Evolutionary conservation across 1,140 invertebrate genomes (phyloP).

Genomic region (Vanessa tameamea): DNA sequence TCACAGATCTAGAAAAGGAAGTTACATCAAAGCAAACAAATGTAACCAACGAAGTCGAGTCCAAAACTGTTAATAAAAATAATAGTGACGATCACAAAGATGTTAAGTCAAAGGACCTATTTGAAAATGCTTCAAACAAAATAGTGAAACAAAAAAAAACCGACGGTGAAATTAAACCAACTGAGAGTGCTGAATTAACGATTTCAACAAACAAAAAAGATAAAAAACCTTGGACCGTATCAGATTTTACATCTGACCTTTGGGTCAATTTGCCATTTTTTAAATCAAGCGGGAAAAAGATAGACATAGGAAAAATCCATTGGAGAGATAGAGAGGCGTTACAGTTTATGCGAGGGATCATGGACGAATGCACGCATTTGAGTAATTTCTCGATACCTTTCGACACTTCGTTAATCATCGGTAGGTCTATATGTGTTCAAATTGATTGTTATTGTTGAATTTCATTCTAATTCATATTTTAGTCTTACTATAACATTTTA

Average conservation of each 20-base stretch:
- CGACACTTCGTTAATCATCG: slow-evolving; percentile 92
- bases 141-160: neutral
- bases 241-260: slow-evolving; percentile 67
- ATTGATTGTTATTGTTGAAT: too few relatives aligned
- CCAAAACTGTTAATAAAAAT: neutral
- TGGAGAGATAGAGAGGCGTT: slow-evolving; percentile 88
- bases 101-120: neutral
- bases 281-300: slow-evolving; percentile 61
- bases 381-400: slow-evolving; percentile 93
- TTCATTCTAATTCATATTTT: too few relatives aligned
- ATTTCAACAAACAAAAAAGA: slow-evolving; percentile 7
- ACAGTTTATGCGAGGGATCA: slow-evolving; percentile 98
- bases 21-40: neutral
- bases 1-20: slow-evolving; percentile 7
- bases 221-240: slow-evolving; percentile 67
- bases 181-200: neutral
- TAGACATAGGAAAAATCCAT: slow-evolving; percentile 82
- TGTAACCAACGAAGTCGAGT: neutral
- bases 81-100: slow-evolving; percentile 3
- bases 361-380: slow-evolving; percentile 99
- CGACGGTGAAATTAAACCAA: neutral
- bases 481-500: too few relatives aligned
- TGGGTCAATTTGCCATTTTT: slow-evolving; percentile 71
- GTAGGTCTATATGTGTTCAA: slow-evolving; percentile 46
- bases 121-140: neutral